Percentiles rank a stretch among this genome's conserved stretches.
phyloP scores from a whole-genome alignment of 2,113 vertebrate species.

The Sus scrofa region T2T-Sscrofa CM000830.6:66890001-66890500 shows the following conservation, averaged over 20 bases:
- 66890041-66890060: background rate
- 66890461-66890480: background rate
- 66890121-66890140: background rate
- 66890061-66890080: background rate
- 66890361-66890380: background rate
- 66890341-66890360: background rate
- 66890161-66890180: background rate
- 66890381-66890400: conserved; percentile 27
- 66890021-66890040: background rate
- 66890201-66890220: background rate
- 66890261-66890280: conserved; percentile 3
- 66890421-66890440: background rate
- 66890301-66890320: background rate
- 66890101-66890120: background rate
- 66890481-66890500: background rate
- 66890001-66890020: background rate
- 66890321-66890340: background rate
- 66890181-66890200: background rate
- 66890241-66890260: background rate
- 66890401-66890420: background rate
- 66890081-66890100: background rate
- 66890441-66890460: background rate
- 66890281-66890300: background rate
- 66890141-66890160: conserved; percentile 13
- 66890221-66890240: conserved; percentile 3